Evolutionary conservation across 2,113 vertebrate species (phyloP).

Genomic region (Zosterops borbonicus): DNA sequence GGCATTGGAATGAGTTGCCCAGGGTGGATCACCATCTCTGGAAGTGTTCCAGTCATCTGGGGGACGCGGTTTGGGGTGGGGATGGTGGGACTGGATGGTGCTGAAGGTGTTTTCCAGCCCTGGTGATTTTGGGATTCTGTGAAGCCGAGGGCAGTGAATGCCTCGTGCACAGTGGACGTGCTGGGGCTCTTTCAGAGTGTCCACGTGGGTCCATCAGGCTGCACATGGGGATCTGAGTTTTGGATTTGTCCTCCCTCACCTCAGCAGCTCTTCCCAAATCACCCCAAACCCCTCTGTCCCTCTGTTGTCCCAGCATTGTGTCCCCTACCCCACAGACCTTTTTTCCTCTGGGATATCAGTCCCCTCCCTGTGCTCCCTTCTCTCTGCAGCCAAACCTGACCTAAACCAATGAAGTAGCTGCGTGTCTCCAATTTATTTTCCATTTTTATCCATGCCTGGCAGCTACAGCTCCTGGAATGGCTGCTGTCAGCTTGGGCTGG

Average conservation of each 20-base stretch:
- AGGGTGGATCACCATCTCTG: neutral
- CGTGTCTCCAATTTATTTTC: neutral
- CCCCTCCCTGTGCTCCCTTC: rapidly evolving
- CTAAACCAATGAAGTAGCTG: neutral
- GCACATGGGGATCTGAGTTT: rapidly evolving
- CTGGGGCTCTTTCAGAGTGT: neutral
- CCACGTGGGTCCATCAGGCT: neutral
- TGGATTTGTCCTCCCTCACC: neutral
- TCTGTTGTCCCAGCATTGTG: neutral
- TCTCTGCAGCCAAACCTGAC: neutral
- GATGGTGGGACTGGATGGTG: neutral
- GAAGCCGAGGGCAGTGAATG: neutral
- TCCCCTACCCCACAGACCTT: neutral
- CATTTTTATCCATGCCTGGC: neutral
- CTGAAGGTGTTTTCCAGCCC: neutral
- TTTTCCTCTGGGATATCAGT: neutral
- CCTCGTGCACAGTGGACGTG: rapidly evolving
- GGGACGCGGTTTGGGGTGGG: neutral
- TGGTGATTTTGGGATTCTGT: neutral
- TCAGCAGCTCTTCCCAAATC: neutral
- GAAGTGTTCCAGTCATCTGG: neutral
- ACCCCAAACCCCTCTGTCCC: rapidly evolving
- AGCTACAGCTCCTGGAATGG: neutral
- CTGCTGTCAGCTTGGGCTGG: neutral
- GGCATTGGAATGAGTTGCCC: neutral